A percentile compares a stretch with the other conserved stretches of the same genome.
Conservation (phyloP, 92 coral and sea anemone species). For the Palythoa grandiflora region DNA sequence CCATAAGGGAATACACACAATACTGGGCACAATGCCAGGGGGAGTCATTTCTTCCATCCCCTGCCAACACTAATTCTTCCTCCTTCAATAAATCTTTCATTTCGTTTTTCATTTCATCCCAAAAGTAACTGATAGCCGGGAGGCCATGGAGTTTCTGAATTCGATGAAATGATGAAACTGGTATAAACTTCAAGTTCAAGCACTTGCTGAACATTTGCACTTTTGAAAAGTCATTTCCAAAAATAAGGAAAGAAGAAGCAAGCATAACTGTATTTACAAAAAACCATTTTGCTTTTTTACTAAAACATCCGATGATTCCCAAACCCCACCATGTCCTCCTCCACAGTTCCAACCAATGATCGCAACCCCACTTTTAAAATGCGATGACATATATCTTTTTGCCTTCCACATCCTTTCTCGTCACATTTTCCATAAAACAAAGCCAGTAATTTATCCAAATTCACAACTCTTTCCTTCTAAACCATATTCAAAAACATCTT, state of each 20-base stretch:
- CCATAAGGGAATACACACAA: conserved; percentile 52
- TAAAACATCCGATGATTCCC: conserved; percentile 24
- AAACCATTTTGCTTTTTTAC: conserved; percentile 31
- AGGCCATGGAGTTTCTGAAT: conserved; percentile 43
- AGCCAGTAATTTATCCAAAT: conserved; percentile 3
- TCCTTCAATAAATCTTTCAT: conserved; percentile 29
- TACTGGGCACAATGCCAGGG: conserved; percentile 41
- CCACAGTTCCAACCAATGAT: conserved; percentile 39
- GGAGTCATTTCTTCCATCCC: conserved; percentile 53
- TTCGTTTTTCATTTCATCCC: conserved; percentile 37
- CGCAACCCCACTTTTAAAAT: conserved; percentile 38
- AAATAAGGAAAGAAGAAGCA: conserved; percentile 36
- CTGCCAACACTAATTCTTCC: conserved; percentile 41
- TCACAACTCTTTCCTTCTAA: conserved; percentile 17
- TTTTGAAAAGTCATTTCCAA: conserved; percentile 41
- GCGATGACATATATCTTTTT: conserved; percentile 33
- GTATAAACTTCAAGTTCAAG: conserved; percentile 2
- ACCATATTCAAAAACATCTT: conserved; percentile 9
- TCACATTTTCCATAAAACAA: conserved; percentile 10
- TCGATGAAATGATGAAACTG: conserved; percentile 35
- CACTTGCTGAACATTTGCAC: conserved; percentile 12
- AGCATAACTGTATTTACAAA: conserved; percentile 12
- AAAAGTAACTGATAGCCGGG: conserved; percentile 14
- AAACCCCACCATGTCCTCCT: conserved; percentile 30
- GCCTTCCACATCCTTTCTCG: conserved; percentile 5